Evolutionary conservation across 2,113 vertebrate species (phyloP).

Genomic region (Oreocharis arfaki): DNA sequence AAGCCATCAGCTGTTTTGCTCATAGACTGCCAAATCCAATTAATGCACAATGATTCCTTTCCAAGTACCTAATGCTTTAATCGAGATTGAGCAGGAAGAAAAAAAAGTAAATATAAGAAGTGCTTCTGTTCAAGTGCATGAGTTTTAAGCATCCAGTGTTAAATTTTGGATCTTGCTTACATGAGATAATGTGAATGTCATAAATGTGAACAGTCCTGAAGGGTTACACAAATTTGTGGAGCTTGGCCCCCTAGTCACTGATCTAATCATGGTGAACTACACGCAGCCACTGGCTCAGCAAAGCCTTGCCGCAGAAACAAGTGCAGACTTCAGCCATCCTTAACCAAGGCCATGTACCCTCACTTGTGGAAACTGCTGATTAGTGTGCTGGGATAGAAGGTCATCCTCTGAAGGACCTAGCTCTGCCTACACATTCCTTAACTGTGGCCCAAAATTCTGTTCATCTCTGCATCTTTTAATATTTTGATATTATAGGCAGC

Average conservation of each 20-base stretch:
- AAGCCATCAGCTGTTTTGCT: neutral
- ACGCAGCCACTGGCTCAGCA: neutral
- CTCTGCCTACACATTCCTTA: neutral
- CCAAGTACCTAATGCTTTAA: neutral
- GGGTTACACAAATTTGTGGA: neutral
- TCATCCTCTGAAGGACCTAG: neutral
- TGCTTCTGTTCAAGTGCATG: neutral
- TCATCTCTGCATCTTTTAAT: neutral
- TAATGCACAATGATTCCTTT: neutral
- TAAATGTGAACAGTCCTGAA: neutral
- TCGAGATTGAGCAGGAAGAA: neutral
- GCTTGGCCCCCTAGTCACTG: neutral
- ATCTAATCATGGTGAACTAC: neutral
- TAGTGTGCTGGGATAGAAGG: neutral
- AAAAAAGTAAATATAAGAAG: neutral
- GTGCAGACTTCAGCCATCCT: neutral
- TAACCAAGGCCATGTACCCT: neutral
- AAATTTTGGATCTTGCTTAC: neutral
- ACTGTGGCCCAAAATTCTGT: neutral
- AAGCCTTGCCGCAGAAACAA: neutral
- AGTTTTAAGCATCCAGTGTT: too few species aligned
- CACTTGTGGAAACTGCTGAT: neutral
- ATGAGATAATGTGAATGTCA: neutral
- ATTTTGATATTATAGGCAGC: neutral
- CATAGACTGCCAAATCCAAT: neutral